phyloP scores from a whole-genome alignment of 2,888 invertebrate species.

The Epinotia nisella region DNA sequence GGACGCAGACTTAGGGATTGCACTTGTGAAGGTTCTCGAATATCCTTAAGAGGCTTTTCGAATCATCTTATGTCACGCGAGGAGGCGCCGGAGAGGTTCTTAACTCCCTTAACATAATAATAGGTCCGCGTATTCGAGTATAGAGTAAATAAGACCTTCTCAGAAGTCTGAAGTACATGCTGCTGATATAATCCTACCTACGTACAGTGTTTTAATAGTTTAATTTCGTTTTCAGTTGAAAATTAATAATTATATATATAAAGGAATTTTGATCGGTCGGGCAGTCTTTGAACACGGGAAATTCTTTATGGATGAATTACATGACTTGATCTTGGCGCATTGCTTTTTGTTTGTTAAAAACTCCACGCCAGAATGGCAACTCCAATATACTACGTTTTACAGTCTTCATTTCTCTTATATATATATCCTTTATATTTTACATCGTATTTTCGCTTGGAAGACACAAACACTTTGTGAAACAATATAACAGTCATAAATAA shows the following conservation, averaged over 20 bases:
- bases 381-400: not conserved
- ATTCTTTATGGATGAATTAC: not conserved
- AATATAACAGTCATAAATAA: slow-evolving; percentile 41
- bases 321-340: not conserved
- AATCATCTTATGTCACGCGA: slow-evolving; percentile 45
- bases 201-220: not conserved
- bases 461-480: slow-evolving; percentile 37
- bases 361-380: not conserved
- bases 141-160: slow-evolving; percentile 37
- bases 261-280: not conserved
- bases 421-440: slow-evolving; percentile 15
- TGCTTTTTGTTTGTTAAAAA: not conserved
- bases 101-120: slow-evolving; percentile 44
- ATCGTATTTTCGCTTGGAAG: slow-evolving; percentile 26
- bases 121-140: slow-evolving; percentile 43
- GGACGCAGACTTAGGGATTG: slow-evolving; percentile 38
- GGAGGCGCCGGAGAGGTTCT: slow-evolving; percentile 34
- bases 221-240: not conserved
- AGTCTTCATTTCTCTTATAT: not conserved
- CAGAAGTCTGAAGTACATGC: not conserved
- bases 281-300: not conserved
- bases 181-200: not conserved
- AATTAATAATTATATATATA: too few species aligned
- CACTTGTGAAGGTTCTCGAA: slow-evolving; percentile 44
- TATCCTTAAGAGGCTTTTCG: slow-evolving; percentile 45